Evolutionary conservation across 2,113 vertebrate species (phyloP).

Genomic region (Suricata suricatta): DNA sequence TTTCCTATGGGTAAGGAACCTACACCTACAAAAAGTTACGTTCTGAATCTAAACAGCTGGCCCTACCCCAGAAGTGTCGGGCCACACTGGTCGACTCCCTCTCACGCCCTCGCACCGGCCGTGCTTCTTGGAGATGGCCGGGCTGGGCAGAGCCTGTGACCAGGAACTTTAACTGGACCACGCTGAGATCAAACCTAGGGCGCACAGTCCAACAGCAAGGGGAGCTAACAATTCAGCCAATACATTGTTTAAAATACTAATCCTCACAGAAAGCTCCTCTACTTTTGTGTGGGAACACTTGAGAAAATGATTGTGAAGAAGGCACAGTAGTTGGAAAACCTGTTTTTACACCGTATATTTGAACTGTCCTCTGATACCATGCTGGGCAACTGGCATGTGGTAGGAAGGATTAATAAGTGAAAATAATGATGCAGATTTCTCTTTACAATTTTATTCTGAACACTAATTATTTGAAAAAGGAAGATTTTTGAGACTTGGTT

Average conservation of each 20-base stretch:
- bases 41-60: background rate
- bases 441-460: background rate
- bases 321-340: background rate
- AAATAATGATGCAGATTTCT: background rate
- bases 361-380: background rate
- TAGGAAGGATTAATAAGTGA: background rate
- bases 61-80: background rate
- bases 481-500: background rate
- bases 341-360: background rate
- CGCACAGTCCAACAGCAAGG: background rate
- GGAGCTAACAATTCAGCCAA: background rate
- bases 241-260: background rate
- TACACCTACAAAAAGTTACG: background rate
- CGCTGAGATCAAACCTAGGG: background rate
- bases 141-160: background rate
- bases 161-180: background rate
- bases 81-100: background rate
- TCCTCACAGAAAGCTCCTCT: background rate
- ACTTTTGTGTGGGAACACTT: slow-evolving; percentile 29
- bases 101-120: background rate
- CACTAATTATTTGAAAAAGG: background rate
- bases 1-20: background rate
- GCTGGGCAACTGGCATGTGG: background rate
- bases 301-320: slow-evolving; percentile 28
- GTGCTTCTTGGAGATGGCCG: background rate